Percentiles rank a stretch among this genome's conserved stretches.
Conservation (phyloP, 2,888 invertebrate genomes). For the Eristalinus sepulchralis region DNA sequence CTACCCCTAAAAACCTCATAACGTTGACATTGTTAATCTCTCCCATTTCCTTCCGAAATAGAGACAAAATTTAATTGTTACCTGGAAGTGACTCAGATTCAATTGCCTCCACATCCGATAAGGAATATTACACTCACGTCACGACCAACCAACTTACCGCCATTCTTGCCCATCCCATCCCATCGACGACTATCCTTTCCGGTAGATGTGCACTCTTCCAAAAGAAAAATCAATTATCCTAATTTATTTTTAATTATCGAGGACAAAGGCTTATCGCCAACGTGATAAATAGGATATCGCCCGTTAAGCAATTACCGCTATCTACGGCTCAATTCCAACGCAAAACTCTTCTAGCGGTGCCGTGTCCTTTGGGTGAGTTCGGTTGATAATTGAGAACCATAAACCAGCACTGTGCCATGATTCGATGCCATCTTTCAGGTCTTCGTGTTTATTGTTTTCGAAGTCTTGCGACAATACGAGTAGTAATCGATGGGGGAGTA, state of each 20-base stretch:
- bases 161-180: neutral
- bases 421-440: conserved; percentile 43
- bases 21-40: neutral
- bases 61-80: neutral
- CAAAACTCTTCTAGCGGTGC: neutral
- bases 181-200: neutral
- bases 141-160: neutral
- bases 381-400: conserved; percentile 40
- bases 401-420: conserved; percentile 43
- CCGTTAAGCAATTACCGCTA: conserved; percentile 25
- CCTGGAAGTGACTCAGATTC: neutral
- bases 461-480: conserved; percentile 19
- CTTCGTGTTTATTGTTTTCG: conserved; percentile 44
- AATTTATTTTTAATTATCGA: conserved; percentile 45
- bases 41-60: neutral
- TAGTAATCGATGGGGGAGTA: conserved; percentile 6
- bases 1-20: neutral
- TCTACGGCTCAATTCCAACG: conserved; percentile 37
- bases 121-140: neutral
- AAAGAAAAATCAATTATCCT: conserved; percentile 34
- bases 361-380: conserved; percentile 15
- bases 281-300: conserved; percentile 40
- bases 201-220: neutral
- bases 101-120: neutral
- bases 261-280: conserved; percentile 42